These are phyloP conservation scores for Mylabris sibirica DNA, from an alignment of 2,888 invertebrate species.

Conservation along the genomic window DNA sequence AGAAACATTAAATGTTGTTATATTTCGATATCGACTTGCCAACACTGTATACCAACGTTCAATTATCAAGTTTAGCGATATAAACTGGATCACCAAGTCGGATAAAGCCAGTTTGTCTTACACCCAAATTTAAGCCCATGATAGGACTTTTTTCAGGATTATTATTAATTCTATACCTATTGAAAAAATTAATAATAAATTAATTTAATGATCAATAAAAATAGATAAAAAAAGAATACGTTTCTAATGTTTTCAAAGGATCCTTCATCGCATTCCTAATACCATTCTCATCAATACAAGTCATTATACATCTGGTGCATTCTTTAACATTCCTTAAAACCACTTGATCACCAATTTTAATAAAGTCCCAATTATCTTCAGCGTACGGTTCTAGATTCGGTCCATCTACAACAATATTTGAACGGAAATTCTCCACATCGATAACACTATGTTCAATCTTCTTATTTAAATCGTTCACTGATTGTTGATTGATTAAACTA, in stretches of 20 bases:
- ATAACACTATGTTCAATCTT: constrained; percentile 59
- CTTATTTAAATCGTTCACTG: constrained; percentile 64
- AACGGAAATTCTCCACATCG: constrained; percentile 64
- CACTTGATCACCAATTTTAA: constrained; percentile 64
- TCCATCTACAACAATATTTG: constrained; percentile 66
- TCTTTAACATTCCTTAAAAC: constrained; percentile 65
- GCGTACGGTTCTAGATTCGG: constrained; percentile 56
- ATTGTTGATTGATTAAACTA: constrained; percentile 64
- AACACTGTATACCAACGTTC: too few relatives aligned
- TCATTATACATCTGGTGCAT: constrained; percentile 64
- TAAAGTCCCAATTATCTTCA: constrained; percentile 68
- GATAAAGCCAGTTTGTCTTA: constrained; percentile 61
- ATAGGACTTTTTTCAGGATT: constrained; percentile 55
- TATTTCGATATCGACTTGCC: too few relatives aligned
- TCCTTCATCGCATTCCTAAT: constrained; percentile 59
- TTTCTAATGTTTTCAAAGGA: constrained; percentile 65
- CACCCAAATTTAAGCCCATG: constrained; percentile 64
- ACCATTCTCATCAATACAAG: constrained; percentile 62
- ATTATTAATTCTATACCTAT: constrained; percentile 62
- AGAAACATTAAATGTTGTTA: too few relatives aligned
- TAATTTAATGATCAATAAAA: constrained; percentile 21
- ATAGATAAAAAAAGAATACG: constrained; percentile 53
- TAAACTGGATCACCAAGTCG: constrained; percentile 64
- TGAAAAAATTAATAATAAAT: constrained; percentile 29
- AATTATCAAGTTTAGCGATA: constrained; percentile 46